Evolutionary conservation across 2,113 vertebrate species (phyloP).

Genomic region (Nycticebus coucang): DNA sequence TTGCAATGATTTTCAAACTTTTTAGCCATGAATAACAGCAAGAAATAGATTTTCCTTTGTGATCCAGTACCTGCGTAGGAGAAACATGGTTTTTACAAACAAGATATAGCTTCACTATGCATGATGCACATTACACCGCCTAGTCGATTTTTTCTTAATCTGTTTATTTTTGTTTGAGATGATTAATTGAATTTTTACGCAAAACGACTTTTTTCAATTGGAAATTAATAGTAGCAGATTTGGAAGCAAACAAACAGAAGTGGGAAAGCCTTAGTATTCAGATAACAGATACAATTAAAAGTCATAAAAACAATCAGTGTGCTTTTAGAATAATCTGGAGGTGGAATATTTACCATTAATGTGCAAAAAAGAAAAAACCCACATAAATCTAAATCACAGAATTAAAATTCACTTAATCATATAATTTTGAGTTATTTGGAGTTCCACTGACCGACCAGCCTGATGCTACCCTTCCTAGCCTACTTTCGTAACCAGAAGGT

Average conservation of each 20-base stretch:
- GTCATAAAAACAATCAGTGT: neutral
- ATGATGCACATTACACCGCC: neutral
- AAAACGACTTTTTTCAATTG: neutral
- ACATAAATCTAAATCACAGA: neutral
- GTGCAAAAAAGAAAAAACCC: neutral
- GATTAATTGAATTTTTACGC: conserved; percentile 41
- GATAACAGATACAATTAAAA: neutral
- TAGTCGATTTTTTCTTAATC: neutral
- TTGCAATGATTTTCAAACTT: conserved; percentile 15
- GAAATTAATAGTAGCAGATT: neutral
- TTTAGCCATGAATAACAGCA: neutral
- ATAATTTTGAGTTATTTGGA: neutral
- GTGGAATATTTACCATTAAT: neutral
- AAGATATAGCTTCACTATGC: neutral
- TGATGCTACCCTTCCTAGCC: too few species aligned
- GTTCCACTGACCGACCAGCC: too few species aligned
- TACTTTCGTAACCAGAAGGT: too few species aligned
- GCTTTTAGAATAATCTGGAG: neutral
- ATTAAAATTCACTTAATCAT: conserved; percentile 33
- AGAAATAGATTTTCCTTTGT: conserved; percentile 19
- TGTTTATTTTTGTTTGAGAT: neutral
- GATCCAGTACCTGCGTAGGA: neutral
- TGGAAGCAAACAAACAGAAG: neutral
- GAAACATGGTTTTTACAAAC: neutral
- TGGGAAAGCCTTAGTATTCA: neutral